Conservation (phyloP, 2,888 invertebrate species). For the Synergus itoensis region DNA sequence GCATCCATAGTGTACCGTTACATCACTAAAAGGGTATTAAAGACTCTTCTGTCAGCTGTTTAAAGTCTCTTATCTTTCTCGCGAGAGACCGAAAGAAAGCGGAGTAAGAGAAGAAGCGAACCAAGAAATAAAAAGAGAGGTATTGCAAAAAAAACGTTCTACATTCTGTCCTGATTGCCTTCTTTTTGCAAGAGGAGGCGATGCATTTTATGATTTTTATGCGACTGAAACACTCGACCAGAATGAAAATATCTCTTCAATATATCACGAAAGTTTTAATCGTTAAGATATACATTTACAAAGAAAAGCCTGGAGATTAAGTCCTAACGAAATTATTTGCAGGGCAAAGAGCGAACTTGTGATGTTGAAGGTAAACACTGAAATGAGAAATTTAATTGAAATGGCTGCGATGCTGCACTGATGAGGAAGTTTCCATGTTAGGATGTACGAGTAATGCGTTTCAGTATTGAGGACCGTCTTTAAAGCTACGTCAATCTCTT, state of each 20-base stretch:
- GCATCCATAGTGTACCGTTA: constrained; percentile 38
- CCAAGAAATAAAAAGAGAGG: constrained; percentile 15
- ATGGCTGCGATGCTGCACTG: not conserved
- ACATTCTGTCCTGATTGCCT: constrained; percentile 40
- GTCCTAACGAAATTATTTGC: not conserved
- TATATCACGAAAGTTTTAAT: not conserved
- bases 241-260: not conserved
- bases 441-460: not conserved
- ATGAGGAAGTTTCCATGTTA: too few species aligned
- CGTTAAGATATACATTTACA: not conserved
- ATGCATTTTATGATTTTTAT: constrained; percentile 39
- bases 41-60: constrained; percentile 36
- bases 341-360: not conserved
- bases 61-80: constrained; percentile 30
- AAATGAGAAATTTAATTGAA: not conserved
- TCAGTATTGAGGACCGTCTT: not conserved
- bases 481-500: not conserved
- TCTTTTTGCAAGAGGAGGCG: constrained; percentile 31
- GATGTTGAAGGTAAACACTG: not conserved
- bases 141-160: constrained; percentile 17
- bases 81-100: constrained; percentile 11
- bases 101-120: constrained; percentile 18
- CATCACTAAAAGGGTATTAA: constrained; percentile 40
- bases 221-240: not conserved
- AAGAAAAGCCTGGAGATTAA: not conserved